Conservation (phyloP, 1,140 invertebrate species). For the Aphelenchoides besseyi region DNA sequence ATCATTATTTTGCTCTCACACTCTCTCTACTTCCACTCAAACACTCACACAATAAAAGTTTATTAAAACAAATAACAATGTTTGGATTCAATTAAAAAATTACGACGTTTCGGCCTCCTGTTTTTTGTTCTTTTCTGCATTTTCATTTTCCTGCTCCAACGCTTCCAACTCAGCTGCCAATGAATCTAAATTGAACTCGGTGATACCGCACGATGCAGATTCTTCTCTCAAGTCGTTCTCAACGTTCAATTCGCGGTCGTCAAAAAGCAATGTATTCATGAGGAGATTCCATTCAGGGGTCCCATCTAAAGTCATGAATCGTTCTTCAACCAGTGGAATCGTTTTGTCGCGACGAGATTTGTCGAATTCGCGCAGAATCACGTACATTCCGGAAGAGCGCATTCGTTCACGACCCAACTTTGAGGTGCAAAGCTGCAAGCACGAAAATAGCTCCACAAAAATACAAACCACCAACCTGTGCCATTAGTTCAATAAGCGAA, state of each 20-base stretch:
- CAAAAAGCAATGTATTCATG: conserved; percentile 21
- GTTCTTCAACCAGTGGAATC: not conserved
- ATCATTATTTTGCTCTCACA: not conserved
- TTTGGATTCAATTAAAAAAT: not conserved
- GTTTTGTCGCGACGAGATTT: not conserved
- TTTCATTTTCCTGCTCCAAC: not conserved
- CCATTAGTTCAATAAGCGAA: not conserved
- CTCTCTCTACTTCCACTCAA: not conserved
- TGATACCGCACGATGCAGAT: not conserved
- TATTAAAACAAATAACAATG: not conserved
- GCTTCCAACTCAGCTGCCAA: not conserved
- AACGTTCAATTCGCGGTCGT: not conserved
- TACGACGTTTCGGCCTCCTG: not conserved
- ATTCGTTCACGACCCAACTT: not conserved
- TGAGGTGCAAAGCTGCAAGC: not conserved
- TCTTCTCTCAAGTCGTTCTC: not conserved
- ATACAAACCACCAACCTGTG: not conserved
- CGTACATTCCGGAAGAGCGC: conserved; percentile 4
- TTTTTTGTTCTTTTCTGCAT: not conserved
- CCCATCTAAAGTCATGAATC: conserved; percentile 18
- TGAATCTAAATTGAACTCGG: conserved; percentile 4
- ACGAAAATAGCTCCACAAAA: not conserved
- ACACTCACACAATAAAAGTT: not conserved
- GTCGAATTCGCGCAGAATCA: conserved; percentile 19
- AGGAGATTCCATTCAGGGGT: conserved; percentile 23